Conservation (phyloP, 2,888 invertebrate genomes). For the Lochmaea crataegi region DNA sequence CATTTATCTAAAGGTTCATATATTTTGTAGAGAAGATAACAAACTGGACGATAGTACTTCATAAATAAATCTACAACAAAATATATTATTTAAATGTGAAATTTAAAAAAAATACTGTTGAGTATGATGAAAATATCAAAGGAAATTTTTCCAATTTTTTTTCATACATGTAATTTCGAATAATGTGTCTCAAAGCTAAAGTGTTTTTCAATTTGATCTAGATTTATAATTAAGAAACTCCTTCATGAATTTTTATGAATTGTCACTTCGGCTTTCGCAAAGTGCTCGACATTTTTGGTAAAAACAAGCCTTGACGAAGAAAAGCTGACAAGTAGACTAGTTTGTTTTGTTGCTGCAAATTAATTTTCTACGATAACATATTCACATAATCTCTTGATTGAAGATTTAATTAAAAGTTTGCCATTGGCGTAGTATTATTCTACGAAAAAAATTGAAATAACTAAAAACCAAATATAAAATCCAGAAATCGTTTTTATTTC, state of each 20-base stretch:
- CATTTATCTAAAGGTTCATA: slow-evolving; percentile 75
- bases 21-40: slow-evolving; percentile 65
- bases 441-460: neutral
- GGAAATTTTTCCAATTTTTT: no score
- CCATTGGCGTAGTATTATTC: neutral
- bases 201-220: no score
- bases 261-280: neutral
- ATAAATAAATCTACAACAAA: slow-evolving; percentile 59
- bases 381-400: neutral
- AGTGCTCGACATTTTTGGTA: neutral
- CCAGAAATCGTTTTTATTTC: neutral
- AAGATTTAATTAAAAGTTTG: neutral
- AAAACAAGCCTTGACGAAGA: neutral
- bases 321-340: neutral
- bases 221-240: no score
- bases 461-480: neutral
- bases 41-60: slow-evolving; percentile 63
- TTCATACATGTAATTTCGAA: no score
- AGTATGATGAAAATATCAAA: no score
- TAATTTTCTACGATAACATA: neutral
- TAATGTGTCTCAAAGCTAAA: no score
- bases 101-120: neutral
- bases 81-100: slow-evolving; percentile 19
- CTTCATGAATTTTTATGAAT: slow-evolving; percentile 5
- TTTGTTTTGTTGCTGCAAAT: neutral